Evolutionary conservation across 2,113 vertebrate species (phyloP).

Genomic region (Cinclus cinclus): DNA sequence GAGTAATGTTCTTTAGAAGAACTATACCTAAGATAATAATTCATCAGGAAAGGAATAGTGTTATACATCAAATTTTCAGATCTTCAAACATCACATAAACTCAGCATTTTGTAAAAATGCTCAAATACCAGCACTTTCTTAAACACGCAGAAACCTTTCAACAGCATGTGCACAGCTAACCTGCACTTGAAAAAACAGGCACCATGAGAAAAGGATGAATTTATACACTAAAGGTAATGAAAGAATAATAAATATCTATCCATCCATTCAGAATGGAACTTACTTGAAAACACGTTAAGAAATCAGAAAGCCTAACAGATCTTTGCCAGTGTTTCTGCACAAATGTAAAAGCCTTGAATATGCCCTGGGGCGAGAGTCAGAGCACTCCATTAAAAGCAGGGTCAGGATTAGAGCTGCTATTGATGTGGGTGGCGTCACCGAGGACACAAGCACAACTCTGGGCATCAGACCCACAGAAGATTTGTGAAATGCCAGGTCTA

Average conservation of each 20-base stretch:
- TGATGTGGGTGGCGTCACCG: slow-evolving; percentile 40
- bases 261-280: neutral
- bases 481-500: slow-evolving; percentile 55
- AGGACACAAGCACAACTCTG: slow-evolving; percentile 1
- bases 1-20: neutral
- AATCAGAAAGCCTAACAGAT: slow-evolving; percentile 16
- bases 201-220: neutral
- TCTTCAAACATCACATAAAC: neutral
- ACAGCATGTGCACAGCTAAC: neutral
- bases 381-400: slow-evolving; percentile 9
- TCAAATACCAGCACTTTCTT: neutral
- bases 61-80: neutral
- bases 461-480: slow-evolving; percentile 32
- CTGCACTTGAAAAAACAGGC: neutral
- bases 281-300: slow-evolving; percentile 13
- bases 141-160: neutral
- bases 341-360: slow-evolving; percentile 26
- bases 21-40: neutral
- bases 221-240: neutral
- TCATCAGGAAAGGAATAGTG: neutral
- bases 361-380: slow-evolving; percentile 11
- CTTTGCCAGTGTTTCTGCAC: slow-evolving; percentile 9
- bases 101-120: neutral
- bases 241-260: neutral
- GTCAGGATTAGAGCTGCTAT: slow-evolving; percentile 20